Evolutionary conservation across 2,888 invertebrate genomes (phyloP).

Genomic region (Bombylius major): DNA sequence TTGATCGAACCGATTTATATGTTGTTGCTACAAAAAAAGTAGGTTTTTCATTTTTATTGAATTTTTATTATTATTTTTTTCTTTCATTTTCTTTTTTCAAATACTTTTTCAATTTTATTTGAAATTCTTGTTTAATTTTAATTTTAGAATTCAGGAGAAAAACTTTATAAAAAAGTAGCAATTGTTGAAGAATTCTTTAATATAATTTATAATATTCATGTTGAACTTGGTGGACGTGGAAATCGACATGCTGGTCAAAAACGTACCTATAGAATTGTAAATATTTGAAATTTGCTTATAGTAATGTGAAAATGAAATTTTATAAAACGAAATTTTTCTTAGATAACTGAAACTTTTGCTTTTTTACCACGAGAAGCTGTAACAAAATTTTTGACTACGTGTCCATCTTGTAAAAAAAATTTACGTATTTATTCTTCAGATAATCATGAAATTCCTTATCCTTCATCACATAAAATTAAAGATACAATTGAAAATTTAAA

Average conservation of each 20-base stretch:
- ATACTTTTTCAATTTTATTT: slow-evolving; percentile 14
- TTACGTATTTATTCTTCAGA: slow-evolving; percentile 31
- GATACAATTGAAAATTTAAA: too few species aligned
- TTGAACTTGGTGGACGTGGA: slow-evolving; percentile 80
- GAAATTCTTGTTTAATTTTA: neutral
- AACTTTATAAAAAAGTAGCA: slow-evolving; percentile 81
- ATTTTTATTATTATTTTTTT: neutral
- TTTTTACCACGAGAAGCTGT: slow-evolving; percentile 93
- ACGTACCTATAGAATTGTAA: slow-evolving; percentile 86
- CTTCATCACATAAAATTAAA: too few species aligned
- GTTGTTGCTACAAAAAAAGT: slow-evolving; percentile 33
- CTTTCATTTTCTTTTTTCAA: too few species aligned
- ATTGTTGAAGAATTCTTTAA: slow-evolving; percentile 97
- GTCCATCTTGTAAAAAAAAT: slow-evolving; percentile 63
- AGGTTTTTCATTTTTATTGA: neutral
- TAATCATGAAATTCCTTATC: slow-evolving; percentile 18
- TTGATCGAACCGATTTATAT: slow-evolving; percentile 29
- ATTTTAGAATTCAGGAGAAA: slow-evolving; percentile 61
- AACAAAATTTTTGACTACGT: slow-evolving; percentile 87
- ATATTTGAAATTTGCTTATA: slow-evolving; percentile 13
- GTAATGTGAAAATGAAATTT: neutral
- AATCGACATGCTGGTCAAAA: slow-evolving; percentile 97
- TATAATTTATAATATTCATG: slow-evolving; percentile 91
- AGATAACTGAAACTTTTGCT: slow-evolving; percentile 95
- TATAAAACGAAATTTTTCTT: slow-evolving; percentile 29